Base-by-base conservation (phyloP, 1,140 invertebrate species). In the Diachasma alloeum region DNA sequence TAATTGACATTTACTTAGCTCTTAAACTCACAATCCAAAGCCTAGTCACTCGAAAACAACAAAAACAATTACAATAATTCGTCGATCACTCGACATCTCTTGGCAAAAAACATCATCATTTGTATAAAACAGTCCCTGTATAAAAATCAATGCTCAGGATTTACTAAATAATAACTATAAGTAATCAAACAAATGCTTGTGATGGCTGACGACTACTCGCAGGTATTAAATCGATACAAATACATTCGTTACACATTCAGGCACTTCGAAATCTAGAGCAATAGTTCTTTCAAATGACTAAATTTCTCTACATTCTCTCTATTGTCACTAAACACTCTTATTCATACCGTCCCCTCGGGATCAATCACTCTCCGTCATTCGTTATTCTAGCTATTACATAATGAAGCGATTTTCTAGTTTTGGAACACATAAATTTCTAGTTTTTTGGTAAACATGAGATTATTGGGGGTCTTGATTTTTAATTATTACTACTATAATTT, bases 211-310 rank as follows among this genome's bases (percentile, higher is more conserved):
- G 9, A 26, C 6, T 46, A 31, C 4, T 72, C 22, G 10, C 24
- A 31, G 31, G 10, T 31, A 24, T 22, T 48, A 22, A 72, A 31
- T 37, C 31, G 5, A 19, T 56, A 72, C 24, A 72, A 72, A 56
- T 56, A 56, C 70, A 17, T 66, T 74, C 3, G 31, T 66, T 46
- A 74, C 56, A 46, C 31, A 74, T 74, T 63, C 39, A 74, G 72
- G 72, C 72, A 74, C 72, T 74, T 74, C 39, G 13, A 72, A 72
- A 46, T 44, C 39, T 17, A 9, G 39, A 44, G 42, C 42, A 71
- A 63, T 11, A 53, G 0, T 63, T 63, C 59, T 63, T 26, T 6
- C 4, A 36, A 37, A 68, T 39, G 8, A n/a, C 66, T 71, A 26
- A 36, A 72, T 71, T 13, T 24, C 17, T 44, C 17, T 39, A 39